These are phyloP conservation scores for Drosophila suboccidentalis DNA, from an alignment of 2,888 invertebrate species.

Conservation along the genomic window DNA sequence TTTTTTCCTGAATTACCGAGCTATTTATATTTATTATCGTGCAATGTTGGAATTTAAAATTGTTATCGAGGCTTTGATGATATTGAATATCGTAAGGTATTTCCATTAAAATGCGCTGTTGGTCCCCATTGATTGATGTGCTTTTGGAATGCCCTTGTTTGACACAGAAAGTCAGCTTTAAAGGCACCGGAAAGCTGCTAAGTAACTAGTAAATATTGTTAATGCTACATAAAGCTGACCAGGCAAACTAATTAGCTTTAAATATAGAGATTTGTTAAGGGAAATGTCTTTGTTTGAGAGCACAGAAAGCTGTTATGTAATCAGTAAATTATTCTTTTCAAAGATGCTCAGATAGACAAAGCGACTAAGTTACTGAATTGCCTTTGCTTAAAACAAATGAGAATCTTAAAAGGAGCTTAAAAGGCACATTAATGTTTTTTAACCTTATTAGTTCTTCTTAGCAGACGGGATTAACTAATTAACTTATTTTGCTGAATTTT, in stretches of 20 bases:
- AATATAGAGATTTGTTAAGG: neutral
- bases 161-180: slow-evolving; percentile 3
- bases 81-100: slow-evolving; percentile 25
- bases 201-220: neutral
- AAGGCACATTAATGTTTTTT: neutral
- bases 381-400: neutral
- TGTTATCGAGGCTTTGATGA: slow-evolving; percentile 35
- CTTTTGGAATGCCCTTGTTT: slow-evolving; percentile 32
- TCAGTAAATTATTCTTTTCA: no score
- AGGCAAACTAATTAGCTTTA: neutral
- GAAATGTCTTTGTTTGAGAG: no score
- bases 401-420: neutral
- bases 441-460: no score
- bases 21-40: slow-evolving; percentile 50
- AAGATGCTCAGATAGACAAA: no score
- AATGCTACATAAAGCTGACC: neutral
- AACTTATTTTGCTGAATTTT: neutral
- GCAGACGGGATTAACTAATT: no score
- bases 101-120: slow-evolving; percentile 31
- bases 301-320: no score
- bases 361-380: neutral
- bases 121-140: slow-evolving; percentile 37
- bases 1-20: slow-evolving; percentile 1
- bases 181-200: slow-evolving; percentile 2
- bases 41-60: slow-evolving; percentile 38